Evolutionary conservation across 1,140 invertebrate species (phyloP), one percentile per base, ranked within the genome.

Genomic region (Paramacrobiotus metropolitanus): DNA sequence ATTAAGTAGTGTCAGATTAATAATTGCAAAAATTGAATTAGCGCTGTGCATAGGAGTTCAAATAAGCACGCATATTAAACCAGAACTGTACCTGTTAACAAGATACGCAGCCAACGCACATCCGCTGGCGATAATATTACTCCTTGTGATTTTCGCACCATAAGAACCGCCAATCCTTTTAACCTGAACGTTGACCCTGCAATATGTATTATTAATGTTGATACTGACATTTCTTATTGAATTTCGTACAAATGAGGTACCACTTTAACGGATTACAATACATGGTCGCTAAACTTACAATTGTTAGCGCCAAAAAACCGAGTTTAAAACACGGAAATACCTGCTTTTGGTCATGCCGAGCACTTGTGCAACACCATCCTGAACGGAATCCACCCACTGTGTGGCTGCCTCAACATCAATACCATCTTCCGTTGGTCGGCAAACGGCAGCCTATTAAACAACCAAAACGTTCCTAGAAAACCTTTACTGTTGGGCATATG

Each of bases 351-450:
- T 55, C 15, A 55, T 28, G 48, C 15, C 48, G 4, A 55, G 24
- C 9, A 15, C 15, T 55, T 55, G 48, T 9, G 48, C 48, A 24
- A 55, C 48, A 20, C 48, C 48, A 20, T 28, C 48, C 28, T 55
- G 77, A 60, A 84, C 70, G 2, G 87, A 74, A 45, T 83, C 77
- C 20, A 81, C 73, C 3, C 78, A 87, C 55, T 79, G 76, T 24
- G 94, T 79, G 62, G 79, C 78, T 1, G 88, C 89, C 63, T 81
- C 74, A 30, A 79, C 77, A 40, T 77, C 82, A 67, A 86, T 86
- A 28, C 82, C 87, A 61, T 86, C 79, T 70, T 73, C 31, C 59
- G 55, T 29, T 24, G 48, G 48, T 4, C 15, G 15, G 21, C 48
- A 21, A 20, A 55, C 48, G 48, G 48, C 48, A 24, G 21, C 48